Percentiles rank a stretch among this genome's conserved stretches.
Evolutionary conservation across 2,113 vertebrate species (phyloP).

Genomic region (Apodemus speciosus): DNA sequence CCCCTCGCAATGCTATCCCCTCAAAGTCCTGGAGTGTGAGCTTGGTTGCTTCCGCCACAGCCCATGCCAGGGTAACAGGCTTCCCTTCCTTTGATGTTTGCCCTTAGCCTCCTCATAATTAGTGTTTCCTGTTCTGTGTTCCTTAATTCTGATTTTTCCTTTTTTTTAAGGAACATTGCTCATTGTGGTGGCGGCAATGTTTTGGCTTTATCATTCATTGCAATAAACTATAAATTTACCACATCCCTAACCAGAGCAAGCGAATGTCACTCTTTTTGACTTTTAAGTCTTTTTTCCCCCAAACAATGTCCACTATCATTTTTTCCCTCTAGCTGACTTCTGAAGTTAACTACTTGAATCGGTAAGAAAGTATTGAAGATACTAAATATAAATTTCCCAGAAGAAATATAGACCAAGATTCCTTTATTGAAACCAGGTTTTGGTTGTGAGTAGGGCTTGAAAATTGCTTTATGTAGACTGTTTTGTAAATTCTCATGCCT

Average conservation of each 20-base stretch:
- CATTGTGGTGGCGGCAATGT: background rate
- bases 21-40: background rate
- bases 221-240: slow-evolving; percentile 76
- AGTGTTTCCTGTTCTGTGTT: slow-evolving; percentile 63
- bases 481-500: background rate
- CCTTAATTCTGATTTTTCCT: slow-evolving; percentile 42
- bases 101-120: slow-evolving; percentile 55
- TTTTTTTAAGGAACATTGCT: slow-evolving; percentile 37
- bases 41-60: slow-evolving; percentile 7
- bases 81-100: slow-evolving; percentile 48
- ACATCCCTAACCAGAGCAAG: slow-evolving; percentile 70
- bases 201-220: slow-evolving; percentile 66
- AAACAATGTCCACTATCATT: slow-evolving; percentile 61
- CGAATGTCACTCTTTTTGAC: slow-evolving; percentile 45
- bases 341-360: slow-evolving; percentile 27
- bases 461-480: background rate
- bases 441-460: background rate
- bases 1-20: background rate
- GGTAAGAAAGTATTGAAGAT: background rate
- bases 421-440: slow-evolving; percentile 24
- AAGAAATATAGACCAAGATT: background rate
- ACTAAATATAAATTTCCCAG: background rate
- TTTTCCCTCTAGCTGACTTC: slow-evolving; percentile 43
- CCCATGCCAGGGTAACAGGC: background rate
- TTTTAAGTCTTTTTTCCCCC: slow-evolving; percentile 62